Evolutionary conservation across 2,888 invertebrate species (phyloP).

Genomic region (Chesias legatella): DNA sequence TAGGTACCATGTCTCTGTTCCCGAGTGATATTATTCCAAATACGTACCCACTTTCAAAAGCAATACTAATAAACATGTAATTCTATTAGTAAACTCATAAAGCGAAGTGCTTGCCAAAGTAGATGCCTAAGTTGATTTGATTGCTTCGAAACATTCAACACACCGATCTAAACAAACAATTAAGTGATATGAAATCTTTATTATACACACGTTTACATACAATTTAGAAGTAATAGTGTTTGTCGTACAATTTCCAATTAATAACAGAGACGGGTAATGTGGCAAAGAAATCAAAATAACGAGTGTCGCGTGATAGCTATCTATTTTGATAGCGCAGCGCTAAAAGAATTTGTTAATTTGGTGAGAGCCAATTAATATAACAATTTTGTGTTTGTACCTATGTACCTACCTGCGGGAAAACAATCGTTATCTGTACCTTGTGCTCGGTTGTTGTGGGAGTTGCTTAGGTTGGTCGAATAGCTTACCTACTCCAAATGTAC

Average conservation of each 20-base stretch:
- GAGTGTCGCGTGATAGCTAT: slow-evolving; percentile 59
- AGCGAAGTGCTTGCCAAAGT: slow-evolving; percentile 15
- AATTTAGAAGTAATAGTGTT: slow-evolving; percentile 59
- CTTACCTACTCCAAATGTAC: too few species aligned
- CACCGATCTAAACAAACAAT: slow-evolving; percentile 29
- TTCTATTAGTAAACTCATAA: slow-evolving; percentile 22
- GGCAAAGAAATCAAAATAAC: slow-evolving; percentile 71
- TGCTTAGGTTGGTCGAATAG: too few species aligned
- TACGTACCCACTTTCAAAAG: not conserved
- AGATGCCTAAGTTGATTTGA: slow-evolving; percentile 28
- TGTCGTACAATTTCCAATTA: slow-evolving; percentile 59
- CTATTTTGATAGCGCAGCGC: slow-evolving; percentile 41
- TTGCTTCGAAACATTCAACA: slow-evolving; percentile 29
- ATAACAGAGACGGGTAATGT: slow-evolving; percentile 46
- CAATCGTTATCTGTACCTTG: too few species aligned
- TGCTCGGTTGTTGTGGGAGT: too few species aligned
- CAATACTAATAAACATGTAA: slow-evolving; percentile 8
- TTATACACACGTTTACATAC: slow-evolving; percentile 36
- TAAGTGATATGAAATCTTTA: slow-evolving; percentile 29
- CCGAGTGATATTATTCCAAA: too few species aligned
- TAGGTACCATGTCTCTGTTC: too few species aligned
- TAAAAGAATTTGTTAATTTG: slow-evolving; percentile 56
- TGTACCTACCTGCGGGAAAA: too few species aligned
- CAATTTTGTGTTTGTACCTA: too few species aligned
- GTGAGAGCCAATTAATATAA: slow-evolving; percentile 39